Percentiles rank a stretch among this genome's conserved stretches.
Conservation (phyloP, 1,140 invertebrate genomes). For the Brachionus koreanus region DNA sequence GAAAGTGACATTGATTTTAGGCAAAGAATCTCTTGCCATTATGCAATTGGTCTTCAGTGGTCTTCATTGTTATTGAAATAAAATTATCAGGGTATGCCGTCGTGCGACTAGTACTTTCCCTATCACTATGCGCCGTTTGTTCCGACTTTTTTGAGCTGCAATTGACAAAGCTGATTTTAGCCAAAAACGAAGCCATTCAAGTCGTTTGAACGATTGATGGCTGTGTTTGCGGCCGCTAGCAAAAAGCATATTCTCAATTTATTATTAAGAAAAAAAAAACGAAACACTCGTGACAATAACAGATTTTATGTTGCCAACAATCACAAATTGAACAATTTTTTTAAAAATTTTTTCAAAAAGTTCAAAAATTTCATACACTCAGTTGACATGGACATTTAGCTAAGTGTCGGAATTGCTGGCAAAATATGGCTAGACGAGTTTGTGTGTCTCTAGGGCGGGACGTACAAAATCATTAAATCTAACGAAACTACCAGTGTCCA, state of each 20-base stretch:
- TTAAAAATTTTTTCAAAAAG: conserved; percentile 1
- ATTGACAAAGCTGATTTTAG: conserved; percentile 79
- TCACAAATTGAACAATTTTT: not conserved
- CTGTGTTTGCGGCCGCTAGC: conserved; percentile 96
- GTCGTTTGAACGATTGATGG: conserved; percentile 96
- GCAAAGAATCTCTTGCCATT: conserved; percentile 80
- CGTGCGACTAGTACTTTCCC: conserved; percentile 99
- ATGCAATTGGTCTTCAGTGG: conserved; percentile 93
- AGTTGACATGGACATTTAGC: not conserved
- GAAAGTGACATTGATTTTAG: conserved; percentile 77
- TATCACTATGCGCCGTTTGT: conserved; percentile 98
- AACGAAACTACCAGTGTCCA: too few species aligned
- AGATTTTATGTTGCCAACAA: conserved; percentile 67
- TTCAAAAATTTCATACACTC: conserved; percentile 14
- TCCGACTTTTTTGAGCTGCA: conserved; percentile 86
- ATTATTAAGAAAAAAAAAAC: conserved; percentile 69
- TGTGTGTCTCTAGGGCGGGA: not conserved
- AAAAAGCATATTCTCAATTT: conserved; percentile 82
- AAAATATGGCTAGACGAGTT: conserved; percentile 19
- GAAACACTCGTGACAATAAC: conserved; percentile 71
- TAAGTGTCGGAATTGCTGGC: conserved; percentile 35
- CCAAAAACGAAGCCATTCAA: conserved; percentile 81
- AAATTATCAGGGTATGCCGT: conserved; percentile 97
- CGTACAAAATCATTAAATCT: too few species aligned
- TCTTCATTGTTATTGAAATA: conserved; percentile 93